Evolutionary conservation across 2,888 invertebrate species (phyloP), one percentile per base, ranked within the genome.

Genomic region (Archaeoteleia sp.): DNA sequence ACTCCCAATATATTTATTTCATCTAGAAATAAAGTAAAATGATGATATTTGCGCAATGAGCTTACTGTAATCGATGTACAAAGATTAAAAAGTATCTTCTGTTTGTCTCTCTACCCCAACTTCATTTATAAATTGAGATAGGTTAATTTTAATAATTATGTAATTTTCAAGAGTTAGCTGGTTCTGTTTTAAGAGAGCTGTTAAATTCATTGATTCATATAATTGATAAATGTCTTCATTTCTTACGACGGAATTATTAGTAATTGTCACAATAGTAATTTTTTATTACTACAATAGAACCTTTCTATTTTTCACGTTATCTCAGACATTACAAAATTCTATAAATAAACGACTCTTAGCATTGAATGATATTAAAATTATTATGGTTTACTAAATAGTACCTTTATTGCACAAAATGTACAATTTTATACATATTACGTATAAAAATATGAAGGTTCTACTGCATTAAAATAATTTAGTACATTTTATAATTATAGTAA

Each of bases 371-470:
- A 29, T 29, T 7, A 1, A 32, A 32, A 32, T 32, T 4, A 10
- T 32, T 32, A 9, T 12, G 9, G 12, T n/a, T 32, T 32, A 32
- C 5, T 9, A 9, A 32, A 32, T 32, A 9, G 10, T 12, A 9
- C 10, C 9, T 32, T 32, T 32, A 2, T 32, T 10, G 1, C 7
- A 32, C n/a, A n/a, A n/a, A n/a, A n/a, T n/a, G n/a, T n/a, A n/a
- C n/a, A n/a, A n/a, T n/a, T 32, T 20, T 46, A 0, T 4, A 25
- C 9, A 10, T 12, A 37, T 40, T 34, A 2, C 15, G 32, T 54
- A 34, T 57, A 43, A 60, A 60, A 49, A 60, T 45, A 20, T 6
- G 45, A 51, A 61, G 45, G 51, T 60, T 60, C 60, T 60, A 61
- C 53, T 53, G 53, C 53, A 43, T 15, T 12, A 8, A 2, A 6